Conservation (phyloP, 2,797 vertebrate species). For the Calcarius lapponicus region DNA sequence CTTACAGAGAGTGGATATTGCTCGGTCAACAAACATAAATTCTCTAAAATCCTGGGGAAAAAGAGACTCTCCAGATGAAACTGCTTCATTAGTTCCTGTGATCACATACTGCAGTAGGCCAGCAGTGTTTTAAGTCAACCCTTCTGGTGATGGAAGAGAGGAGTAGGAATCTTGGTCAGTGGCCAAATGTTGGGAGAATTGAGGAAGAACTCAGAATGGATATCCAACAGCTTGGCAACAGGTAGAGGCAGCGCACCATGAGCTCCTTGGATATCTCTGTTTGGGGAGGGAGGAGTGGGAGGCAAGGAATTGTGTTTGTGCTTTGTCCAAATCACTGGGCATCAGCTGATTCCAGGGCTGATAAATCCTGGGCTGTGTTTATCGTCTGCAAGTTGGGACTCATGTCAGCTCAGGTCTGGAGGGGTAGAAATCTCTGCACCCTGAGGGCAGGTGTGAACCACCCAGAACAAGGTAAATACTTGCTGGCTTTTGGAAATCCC, state of each 20-base stretch:
- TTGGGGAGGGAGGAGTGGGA: not conserved
- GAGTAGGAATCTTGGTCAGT: not conserved
- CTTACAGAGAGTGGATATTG: not conserved
- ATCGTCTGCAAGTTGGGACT: not conserved
- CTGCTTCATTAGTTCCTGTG: not conserved
- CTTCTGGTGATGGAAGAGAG: not conserved
- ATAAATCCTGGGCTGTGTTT: not conserved
- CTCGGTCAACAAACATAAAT: not conserved
- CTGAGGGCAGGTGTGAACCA: not conserved
- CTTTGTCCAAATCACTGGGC: not conserved
- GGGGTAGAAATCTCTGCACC: not conserved
- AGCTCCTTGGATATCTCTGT: not conserved
- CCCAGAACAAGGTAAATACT: not conserved
- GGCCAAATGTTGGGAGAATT: not conserved
- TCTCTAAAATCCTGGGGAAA: not conserved
- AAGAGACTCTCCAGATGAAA: not conserved
- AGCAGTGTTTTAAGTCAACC: not conserved
- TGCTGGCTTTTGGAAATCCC: not conserved
- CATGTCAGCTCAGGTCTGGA: not conserved
- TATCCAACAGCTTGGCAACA: not conserved
- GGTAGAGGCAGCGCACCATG: fast-evolving
- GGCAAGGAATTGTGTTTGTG: fast-evolving
- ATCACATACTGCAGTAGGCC: not conserved
- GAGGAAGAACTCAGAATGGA: not conserved
- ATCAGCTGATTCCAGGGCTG: not conserved